A percentile compares a stretch with the other conserved stretches of the same genome.
These are phyloP conservation scores for Paedocypris micromegethes DNA, from an alignment of 2,797 vertebrate genomes.

Conservation along the genomic window DNA sequence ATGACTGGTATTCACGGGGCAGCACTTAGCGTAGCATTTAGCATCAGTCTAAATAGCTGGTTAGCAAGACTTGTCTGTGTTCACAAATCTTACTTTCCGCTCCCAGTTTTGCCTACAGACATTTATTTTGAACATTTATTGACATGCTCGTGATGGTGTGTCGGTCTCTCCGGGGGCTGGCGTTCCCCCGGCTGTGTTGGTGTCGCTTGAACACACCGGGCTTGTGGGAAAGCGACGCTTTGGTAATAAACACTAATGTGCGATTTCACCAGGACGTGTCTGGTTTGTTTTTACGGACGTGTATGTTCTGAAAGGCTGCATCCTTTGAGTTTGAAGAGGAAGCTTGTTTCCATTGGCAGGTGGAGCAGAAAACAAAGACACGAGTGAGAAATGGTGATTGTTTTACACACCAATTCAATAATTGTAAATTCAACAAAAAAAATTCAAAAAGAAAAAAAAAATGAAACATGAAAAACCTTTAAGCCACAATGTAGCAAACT, in stretches of 20 bases:
- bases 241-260: slow-evolving; percentile 50
- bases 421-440: too few species aligned
- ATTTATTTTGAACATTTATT: too few species aligned
- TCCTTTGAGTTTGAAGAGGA: slow-evolving; percentile 55
- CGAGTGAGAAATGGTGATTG: slow-evolving; percentile 47
- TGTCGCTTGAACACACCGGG: slow-evolving; percentile 46
- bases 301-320: slow-evolving; percentile 43
- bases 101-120: too few species aligned
- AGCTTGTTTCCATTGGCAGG: slow-evolving; percentile 56
- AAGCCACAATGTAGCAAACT: too few species aligned
- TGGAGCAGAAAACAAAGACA: slow-evolving; percentile 55
- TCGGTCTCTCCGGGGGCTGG: neutral
- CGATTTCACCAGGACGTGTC: slow-evolving; percentile 48
- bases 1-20: too few species aligned
- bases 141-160: neutral
- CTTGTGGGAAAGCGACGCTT: slow-evolving; percentile 39
- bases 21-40: too few species aligned
- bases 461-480: too few species aligned
- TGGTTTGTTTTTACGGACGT: slow-evolving; percentile 48
- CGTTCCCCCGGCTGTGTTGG: slow-evolving; percentile 16
- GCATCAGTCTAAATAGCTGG: too few species aligned
- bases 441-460: too few species aligned
- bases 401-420: too few species aligned
- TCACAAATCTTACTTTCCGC: too few species aligned
- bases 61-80: too few species aligned